Evolutionary conservation across 2,113 vertebrate species (phyloP).

Genomic region (Melospiza melodia): DNA sequence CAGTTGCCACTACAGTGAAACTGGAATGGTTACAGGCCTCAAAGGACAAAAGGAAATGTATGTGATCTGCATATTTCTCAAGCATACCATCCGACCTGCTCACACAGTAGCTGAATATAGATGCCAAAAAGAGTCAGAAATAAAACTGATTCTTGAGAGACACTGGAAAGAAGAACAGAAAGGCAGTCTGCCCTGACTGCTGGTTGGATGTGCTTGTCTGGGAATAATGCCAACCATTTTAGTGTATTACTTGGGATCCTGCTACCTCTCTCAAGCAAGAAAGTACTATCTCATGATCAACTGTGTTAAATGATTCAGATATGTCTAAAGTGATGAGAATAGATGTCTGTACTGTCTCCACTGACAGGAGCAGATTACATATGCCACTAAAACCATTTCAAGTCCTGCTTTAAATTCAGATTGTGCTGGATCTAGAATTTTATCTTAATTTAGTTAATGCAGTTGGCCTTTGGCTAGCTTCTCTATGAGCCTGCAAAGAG

Average conservation of each 20-base stretch:
- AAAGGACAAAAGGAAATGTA: not conserved
- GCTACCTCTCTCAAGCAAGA: not conserved
- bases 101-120: not conserved
- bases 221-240: conserved; percentile 29
- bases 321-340: not conserved
- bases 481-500: not conserved
- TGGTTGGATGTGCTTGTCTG: not conserved
- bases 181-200: not conserved
- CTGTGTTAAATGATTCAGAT: conserved; percentile 13
- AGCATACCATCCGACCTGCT: not conserved
- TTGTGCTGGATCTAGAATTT: conserved; percentile 24
- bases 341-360: not conserved
- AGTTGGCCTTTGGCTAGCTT: conserved; percentile 49
- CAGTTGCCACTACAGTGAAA: not conserved
- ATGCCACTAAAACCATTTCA: not conserved
- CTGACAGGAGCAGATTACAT: not conserved
- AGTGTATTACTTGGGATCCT: conserved; percentile 15
- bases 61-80: not conserved
- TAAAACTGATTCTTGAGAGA: conserved; percentile 19
- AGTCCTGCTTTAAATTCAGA: conserved; percentile 28
- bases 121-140: not conserved
- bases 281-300: conserved; percentile 9
- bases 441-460: conserved; percentile 45
- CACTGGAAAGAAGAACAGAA: not conserved
- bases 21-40: not conserved